Evolutionary conservation across 2,888 invertebrate species (phyloP).

Genomic region (Pterostichus niger): DNA sequence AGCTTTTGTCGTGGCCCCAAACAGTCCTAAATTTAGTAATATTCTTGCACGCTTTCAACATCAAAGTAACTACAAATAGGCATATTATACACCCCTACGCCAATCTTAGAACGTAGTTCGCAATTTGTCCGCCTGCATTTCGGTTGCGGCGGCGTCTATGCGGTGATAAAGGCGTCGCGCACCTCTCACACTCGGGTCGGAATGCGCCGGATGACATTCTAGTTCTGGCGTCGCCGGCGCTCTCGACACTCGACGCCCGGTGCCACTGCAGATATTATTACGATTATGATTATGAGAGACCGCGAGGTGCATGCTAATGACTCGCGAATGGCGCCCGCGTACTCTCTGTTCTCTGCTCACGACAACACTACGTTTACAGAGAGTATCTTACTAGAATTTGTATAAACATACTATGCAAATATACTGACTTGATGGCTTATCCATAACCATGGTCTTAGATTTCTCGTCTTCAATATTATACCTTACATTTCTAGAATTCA

Average conservation of each 20-base stretch:
- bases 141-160: constrained; percentile 33
- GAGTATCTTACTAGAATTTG: not conserved
- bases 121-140: constrained; percentile 34
- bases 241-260: constrained; percentile 31
- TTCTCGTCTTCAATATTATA: too few relatives aligned
- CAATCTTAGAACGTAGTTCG: constrained; percentile 19
- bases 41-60: not conserved
- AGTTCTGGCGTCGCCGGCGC: constrained; percentile 50
- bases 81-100: not conserved
- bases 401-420: not conserved
- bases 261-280: constrained; percentile 73
- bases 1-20: not conserved
- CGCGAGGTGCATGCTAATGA: constrained; percentile 75
- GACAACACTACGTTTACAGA: constrained; percentile 26
- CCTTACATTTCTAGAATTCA: too few relatives aligned
- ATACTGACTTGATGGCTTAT: too few relatives aligned
- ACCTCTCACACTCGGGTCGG: constrained; percentile 30
- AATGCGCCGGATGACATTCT: constrained; percentile 65
- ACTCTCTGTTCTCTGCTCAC: not conserved
- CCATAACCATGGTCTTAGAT: too few relatives aligned
- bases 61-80: constrained; percentile 34
- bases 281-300: constrained; percentile 73
- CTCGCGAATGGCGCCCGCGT: constrained; percentile 41
- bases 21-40: constrained; percentile 13
- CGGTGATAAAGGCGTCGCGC: constrained; percentile 46